These are phyloP conservation scores for Hypsibius dujardini DNA, from an alignment of 1,140 invertebrate genomes.

Conservation along the genomic window DNA sequence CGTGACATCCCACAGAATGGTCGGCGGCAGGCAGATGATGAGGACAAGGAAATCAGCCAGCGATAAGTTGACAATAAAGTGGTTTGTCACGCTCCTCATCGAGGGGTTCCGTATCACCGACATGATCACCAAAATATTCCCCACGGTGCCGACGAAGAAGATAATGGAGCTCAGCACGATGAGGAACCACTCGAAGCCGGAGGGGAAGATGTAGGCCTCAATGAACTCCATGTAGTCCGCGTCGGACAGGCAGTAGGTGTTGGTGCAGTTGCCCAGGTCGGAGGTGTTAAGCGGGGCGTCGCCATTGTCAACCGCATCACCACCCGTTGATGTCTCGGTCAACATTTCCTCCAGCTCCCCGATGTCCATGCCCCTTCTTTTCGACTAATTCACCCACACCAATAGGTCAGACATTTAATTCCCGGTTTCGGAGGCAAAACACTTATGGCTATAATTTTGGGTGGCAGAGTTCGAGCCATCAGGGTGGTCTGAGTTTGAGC, in stretches of 20 bases:
- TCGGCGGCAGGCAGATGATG: constrained; percentile 63
- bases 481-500: too few relatives aligned
- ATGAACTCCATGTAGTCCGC: constrained; percentile 45
- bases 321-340: neutral
- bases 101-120: constrained; percentile 63
- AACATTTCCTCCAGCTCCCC: neutral
- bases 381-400: neutral
- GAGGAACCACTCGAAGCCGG: constrained; percentile 41
- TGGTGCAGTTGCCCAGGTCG: constrained; percentile 31
- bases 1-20: constrained; percentile 70
- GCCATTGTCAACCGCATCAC: neutral
- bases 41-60: constrained; percentile 81
- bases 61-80: constrained; percentile 85
- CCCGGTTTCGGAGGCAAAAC: neutral
- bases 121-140: constrained; percentile 66
- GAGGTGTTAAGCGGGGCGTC: constrained; percentile 38
- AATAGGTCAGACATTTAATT: neutral
- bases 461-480: too few relatives aligned
- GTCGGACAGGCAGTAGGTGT: constrained; percentile 38
- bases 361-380: too few relatives aligned
- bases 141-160: constrained; percentile 56
- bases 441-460: neutral
- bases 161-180: constrained; percentile 49
- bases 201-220: constrained; percentile 40
- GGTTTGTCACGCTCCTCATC: constrained; percentile 79